Evolutionary conservation across 2,888 invertebrate genomes (phyloP), one percentile per base, ranked within the genome.

Genomic region (Andricus curvator): DNA sequence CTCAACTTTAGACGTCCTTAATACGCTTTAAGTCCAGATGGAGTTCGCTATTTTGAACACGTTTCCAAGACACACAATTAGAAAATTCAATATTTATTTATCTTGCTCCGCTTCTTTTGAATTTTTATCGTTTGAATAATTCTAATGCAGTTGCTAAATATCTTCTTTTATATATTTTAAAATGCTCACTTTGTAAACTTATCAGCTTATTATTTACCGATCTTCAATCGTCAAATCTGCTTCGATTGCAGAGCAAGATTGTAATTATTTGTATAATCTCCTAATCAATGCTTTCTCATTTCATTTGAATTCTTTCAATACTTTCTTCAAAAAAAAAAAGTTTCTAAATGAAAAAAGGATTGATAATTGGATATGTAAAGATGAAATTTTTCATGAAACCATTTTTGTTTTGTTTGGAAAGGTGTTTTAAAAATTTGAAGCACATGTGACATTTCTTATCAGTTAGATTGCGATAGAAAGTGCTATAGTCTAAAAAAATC

Each of bases 1-100:
- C 74, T 56, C 74, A 74, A 74, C 70, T 74, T 74, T 74, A 74
- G 74, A 37, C 74, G 56, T 74, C 74, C 74, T 74, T 74, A 74
- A 74, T 70, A 70, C 70, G 48, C 70, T 51, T 70, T 9, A 70
- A 70, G 48, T 70, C 70, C 70, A 70, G 70, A 70, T 70, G 70
- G 70, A 70, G 70, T 48, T 70, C 17, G 70, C 29, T 17, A 25
- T 29, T 70, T 48, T 51, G 48, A 17, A 51, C 70, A 48, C 29
- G 29, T 70, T 29, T 70, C 51, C 48, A 70, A 25, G 29, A 44
- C 25, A 48, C n/a, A 56, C n/a, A 56, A 56, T 48, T 67, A 70
- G 48, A 70, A 70, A 70, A 70, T 70, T 48, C 15, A 29, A 17
- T 51, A 70, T 33, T 65, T 33, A 37, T 25, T 48, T 29, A 17